Evolutionary conservation across 2,113 vertebrate species (phyloP), one percentile per base, ranked within the genome.

Genomic region (Antechinus stuartii): DNA sequence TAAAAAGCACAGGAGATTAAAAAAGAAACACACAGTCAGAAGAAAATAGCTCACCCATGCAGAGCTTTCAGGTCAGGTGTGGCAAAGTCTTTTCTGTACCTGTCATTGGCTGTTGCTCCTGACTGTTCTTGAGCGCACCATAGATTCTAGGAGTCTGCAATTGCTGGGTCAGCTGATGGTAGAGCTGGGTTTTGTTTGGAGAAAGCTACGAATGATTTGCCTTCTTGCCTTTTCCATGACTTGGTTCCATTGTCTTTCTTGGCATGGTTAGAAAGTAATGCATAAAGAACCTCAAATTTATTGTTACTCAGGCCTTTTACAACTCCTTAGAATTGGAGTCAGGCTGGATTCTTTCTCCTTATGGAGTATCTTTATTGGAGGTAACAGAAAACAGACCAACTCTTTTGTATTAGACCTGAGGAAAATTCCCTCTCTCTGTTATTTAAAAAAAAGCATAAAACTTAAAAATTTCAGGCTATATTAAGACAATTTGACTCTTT

Each of bases 151-250:
- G 96, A 98, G 97, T 91, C 97, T 97, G 93, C 98, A 98, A 98
- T 97, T 98, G 97, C 97, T 97, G 98, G 96, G 98, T 98, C 97
- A 97, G 93, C 50, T 56, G 92, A 95, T 98, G 97, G 96, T 95
- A 92, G 97, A 97, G 95, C 96, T 56, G 91, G 93, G 93, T n/a
- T 89, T 92, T 94, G 53, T 96, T 97, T 91, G 76, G 92, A 91
- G 54, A 91, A 96, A 93, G 96, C 91, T 89, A 12, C 2, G 46
- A 95, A 91, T 26, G 94, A 92, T 90, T 26, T 93, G 91, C 94
- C 95, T 94, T 91, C 76, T 92, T 96, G 19, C 90, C 89, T 94
- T 94, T 94, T 96, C 94, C 91, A 97, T 97, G 97, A 95, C 94
- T 93, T 96, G 93, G 90, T 94, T 92, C 54, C 94, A 91, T 93